phyloP scores from a whole-genome alignment of 2,888 invertebrate genomes.

The Bruchidius siliquastri region DNA sequence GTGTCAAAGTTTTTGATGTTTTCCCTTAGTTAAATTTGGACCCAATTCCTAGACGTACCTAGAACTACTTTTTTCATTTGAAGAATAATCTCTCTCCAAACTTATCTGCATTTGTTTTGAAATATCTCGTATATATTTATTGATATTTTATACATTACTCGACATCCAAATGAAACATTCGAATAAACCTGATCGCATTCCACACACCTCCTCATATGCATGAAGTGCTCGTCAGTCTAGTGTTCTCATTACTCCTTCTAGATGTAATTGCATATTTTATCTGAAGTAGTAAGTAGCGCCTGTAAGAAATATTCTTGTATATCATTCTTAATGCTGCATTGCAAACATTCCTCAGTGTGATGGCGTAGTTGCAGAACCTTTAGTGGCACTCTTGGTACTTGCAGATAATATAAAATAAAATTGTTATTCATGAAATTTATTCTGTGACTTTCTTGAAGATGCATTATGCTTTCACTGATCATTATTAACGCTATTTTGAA shows the following conservation, averaged over 20 bases:
- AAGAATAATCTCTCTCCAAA: too few species aligned
- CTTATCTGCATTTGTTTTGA: too few species aligned
- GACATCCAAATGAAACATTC: background rate
- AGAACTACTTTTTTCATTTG: too few species aligned
- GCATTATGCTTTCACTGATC: too few species aligned
- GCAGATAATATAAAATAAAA: too few species aligned
- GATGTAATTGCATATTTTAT: background rate
- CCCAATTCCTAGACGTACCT: too few species aligned
- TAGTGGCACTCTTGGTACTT: background rate
- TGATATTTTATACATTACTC: background rate
- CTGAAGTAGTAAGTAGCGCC: background rate
- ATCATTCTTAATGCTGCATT: background rate
- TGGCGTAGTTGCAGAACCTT: background rate
- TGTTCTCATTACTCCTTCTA: background rate
- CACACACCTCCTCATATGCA: background rate
- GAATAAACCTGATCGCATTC: background rate
- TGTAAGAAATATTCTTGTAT: background rate
- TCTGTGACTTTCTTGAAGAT: too few species aligned
- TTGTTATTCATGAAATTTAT: too few species aligned
- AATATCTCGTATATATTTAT: too few species aligned
- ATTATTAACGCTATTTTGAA: too few species aligned
- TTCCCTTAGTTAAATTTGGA: too few species aligned
- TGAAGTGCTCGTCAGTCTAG: background rate
- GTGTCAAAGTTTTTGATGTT: too few species aligned
- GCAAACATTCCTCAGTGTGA: background rate